Conservation (phyloP, 2,888 invertebrate genomes). For the Taenaris catops region DNA sequence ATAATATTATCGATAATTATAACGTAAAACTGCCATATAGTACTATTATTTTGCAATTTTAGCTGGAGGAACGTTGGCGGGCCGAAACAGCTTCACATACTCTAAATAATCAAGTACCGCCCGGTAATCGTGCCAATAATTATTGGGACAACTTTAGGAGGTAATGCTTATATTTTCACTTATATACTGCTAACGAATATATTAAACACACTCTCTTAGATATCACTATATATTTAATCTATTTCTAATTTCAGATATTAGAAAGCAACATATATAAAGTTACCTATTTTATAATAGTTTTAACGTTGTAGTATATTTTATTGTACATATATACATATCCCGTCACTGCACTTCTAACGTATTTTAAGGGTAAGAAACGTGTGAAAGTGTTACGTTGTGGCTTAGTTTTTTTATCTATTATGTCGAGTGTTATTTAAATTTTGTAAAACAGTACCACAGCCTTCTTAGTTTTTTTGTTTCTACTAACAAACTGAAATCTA, state of each 20-base stretch:
- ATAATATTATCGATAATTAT: too few relatives aligned
- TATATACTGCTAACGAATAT: not conserved
- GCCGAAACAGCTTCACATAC: constrained; percentile 76
- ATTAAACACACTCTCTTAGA: not conserved
- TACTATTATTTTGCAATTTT: constrained; percentile 21
- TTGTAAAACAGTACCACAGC: too few relatives aligned
- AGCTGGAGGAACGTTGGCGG: constrained; percentile 77
- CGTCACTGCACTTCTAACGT: constrained; percentile 26
- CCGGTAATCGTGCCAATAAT: constrained; percentile 94
- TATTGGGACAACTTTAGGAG: constrained; percentile 97
- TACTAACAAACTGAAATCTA: too few relatives aligned
- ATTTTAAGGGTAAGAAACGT: constrained; percentile 47
- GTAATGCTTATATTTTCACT: constrained; percentile 63
- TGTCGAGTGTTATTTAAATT: too few relatives aligned
- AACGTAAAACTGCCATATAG: too few relatives aligned
- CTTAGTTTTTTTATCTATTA: constrained; percentile 10
- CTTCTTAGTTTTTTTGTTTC: too few relatives aligned
- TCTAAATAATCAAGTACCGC: constrained; percentile 94
- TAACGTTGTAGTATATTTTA: constrained; percentile 20
- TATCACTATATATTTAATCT: constrained; percentile 13
- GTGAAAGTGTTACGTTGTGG: constrained; percentile 32
- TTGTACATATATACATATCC: constrained; percentile 30
- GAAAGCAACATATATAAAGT: constrained; percentile 22
- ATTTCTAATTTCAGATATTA: constrained; percentile 68
- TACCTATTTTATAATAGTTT: constrained; percentile 6